Percentiles rank a stretch among this genome's conserved stretches.
These are phyloP conservation scores for Cygnus olor DNA, from an alignment of 2,797 vertebrate species.

Conservation along the genomic window DNA sequence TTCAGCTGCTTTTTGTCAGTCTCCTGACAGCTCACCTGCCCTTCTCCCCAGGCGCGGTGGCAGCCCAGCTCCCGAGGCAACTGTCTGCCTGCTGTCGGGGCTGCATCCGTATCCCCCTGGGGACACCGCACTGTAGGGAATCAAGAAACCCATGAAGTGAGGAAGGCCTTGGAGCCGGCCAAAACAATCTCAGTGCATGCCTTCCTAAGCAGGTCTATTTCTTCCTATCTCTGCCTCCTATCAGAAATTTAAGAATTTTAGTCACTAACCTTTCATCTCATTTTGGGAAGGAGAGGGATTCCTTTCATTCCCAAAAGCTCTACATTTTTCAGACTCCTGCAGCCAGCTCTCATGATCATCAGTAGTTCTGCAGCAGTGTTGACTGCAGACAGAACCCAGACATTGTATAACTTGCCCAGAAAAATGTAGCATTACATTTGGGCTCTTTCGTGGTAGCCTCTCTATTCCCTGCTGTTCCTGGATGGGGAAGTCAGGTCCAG, in stretches of 20 bases:
- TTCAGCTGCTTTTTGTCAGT: neutral
- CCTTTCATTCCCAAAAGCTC: neutral
- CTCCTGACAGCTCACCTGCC: neutral
- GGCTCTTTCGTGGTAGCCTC: neutral
- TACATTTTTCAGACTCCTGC: neutral
- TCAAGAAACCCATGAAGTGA: neutral
- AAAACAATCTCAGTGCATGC: neutral
- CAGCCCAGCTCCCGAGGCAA: neutral
- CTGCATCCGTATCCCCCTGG: fast-evolving
- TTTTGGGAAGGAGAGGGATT: neutral
- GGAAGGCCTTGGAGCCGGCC: neutral
- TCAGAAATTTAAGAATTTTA: neutral
- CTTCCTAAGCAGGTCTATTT: neutral
- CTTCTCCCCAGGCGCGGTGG: neutral
- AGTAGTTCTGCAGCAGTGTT: fast-evolving
- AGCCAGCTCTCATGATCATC: neutral
- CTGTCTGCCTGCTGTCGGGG: neutral
- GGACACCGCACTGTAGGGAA: fast-evolving
- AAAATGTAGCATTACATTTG: neutral
- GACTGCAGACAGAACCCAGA: neutral
- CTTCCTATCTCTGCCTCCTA: neutral
- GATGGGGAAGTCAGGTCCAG: neutral
- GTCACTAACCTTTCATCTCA: neutral
- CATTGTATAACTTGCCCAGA: neutral
- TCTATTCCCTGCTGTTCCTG: neutral